phyloP scores from a whole-genome alignment of 2,888 invertebrate genomes.

The Erebia palarica region DNA sequence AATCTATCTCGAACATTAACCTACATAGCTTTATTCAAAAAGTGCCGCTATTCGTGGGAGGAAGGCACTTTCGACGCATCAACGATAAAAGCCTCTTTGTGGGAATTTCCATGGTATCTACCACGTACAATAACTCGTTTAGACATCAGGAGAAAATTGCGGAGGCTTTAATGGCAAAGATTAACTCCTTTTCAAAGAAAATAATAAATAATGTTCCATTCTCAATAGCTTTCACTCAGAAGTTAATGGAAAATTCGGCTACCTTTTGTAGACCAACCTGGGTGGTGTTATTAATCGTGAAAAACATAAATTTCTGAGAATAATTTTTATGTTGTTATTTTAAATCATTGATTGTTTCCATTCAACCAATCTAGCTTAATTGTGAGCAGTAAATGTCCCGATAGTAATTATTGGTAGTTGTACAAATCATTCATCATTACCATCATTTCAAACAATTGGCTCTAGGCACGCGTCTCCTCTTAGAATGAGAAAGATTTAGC shows the following conservation, averaged over 20 bases:
- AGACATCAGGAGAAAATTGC: constrained; percentile 1
- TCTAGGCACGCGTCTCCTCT: no score
- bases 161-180: background rate
- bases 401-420: no score
- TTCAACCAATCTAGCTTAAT: no score
- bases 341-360: no score
- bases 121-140: constrained; percentile 13
- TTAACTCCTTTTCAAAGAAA: constrained; percentile 5
- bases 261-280: no score
- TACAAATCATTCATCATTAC: no score
- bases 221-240: background rate
- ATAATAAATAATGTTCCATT: background rate
- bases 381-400: no score
- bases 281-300: no score
- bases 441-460: no score
- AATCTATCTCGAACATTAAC: constrained; percentile 7
- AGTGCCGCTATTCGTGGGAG: background rate
- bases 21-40: constrained; percentile 3
- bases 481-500: no score
- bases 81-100: constrained; percentile 18
- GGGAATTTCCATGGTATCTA: constrained; percentile 5
- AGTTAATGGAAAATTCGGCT: background rate
- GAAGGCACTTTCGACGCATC: background rate
- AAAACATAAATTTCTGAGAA: no score
- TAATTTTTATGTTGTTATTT: no score